These are phyloP conservation scores for Matsumurasca onukii DNA, from an alignment of 1,140 invertebrate species.

Conservation along the genomic window DNA sequence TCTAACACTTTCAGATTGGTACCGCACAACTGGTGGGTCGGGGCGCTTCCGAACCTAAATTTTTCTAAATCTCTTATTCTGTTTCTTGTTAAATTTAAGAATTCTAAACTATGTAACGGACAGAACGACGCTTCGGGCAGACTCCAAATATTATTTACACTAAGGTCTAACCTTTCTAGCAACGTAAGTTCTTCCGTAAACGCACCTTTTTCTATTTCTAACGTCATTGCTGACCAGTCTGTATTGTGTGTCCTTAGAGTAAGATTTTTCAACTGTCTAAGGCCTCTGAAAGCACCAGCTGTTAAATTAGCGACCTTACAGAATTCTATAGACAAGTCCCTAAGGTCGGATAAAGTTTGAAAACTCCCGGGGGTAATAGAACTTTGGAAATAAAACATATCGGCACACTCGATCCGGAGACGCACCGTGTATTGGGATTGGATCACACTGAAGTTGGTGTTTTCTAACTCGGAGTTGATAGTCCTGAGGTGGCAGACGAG, in stretches of 20 bases:
- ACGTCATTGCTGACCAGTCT: slow-evolving; percentile 81
- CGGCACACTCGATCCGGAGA: slow-evolving; percentile 78
- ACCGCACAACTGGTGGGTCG: slow-evolving; percentile 67
- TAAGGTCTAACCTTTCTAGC: slow-evolving; percentile 78
- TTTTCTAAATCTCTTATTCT: slow-evolving; percentile 73
- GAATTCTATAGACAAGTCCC: slow-evolving; percentile 82
- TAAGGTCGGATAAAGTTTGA: slow-evolving; percentile 74
- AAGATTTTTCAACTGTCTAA: slow-evolving; percentile 77
- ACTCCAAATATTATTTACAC: slow-evolving; percentile 83
- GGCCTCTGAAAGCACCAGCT: slow-evolving; percentile 76
- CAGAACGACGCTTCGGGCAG: slow-evolving; percentile 83
- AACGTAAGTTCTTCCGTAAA: slow-evolving; percentile 72
- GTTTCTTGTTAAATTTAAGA: slow-evolving; percentile 80
- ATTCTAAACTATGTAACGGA: slow-evolving; percentile 70
- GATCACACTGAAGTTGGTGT: slow-evolving; percentile 86
- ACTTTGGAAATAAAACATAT: slow-evolving; percentile 82
- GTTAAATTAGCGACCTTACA: slow-evolving; percentile 89
- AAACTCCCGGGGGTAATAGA: slow-evolving; percentile 83
- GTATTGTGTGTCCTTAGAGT: slow-evolving; percentile 86
- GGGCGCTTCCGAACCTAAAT: slow-evolving; percentile 65
- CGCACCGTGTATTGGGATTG: slow-evolving; percentile 84
- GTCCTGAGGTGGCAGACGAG: slow-evolving; percentile 77
- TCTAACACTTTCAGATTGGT: slow-evolving; percentile 72
- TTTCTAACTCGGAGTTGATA: slow-evolving; percentile 86
- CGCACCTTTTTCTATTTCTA: slow-evolving; percentile 73